Base-by-base conservation (phyloP, 1,140 invertebrate genomes). In the Drosophila obscura region DNA sequence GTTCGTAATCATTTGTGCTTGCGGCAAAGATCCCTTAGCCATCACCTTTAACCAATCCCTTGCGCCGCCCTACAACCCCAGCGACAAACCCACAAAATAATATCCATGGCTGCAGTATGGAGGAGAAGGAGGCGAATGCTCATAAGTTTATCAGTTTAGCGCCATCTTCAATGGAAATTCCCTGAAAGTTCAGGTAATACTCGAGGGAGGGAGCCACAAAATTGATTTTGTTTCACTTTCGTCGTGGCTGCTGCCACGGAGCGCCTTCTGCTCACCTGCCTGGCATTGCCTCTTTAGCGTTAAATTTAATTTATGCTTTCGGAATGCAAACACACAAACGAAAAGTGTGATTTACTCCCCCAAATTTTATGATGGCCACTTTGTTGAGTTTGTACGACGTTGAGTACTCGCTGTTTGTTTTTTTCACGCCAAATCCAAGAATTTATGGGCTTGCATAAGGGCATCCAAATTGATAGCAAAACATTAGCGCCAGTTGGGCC, bases 301-400 rank as follows among this genome's bases (percentile, higher is more conserved):
- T 80, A 85, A 73, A 85, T 83, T 84, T 77, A 85, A 85, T 84
- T 84, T 84, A 84, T 80, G 81, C 73, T 69, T 31, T 61, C 16
- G 55, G 64, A 74, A 72, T 80, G 48, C 61, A 85, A 74, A 63
- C 75, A 74, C 63, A 71, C 56, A 72, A 56, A 52, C 48, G 65
- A 43, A 60, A 84, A 85, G 80, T 84, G 73, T 84, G 81, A 84
- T 84, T 83, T 84, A 62, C 77, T 62, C 49, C 46, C 26, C 57
- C 51, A 46, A 44, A 46, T 68, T 74, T 77, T 85, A 77, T 73
- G 80, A 72, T 58, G 60, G 64, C 68, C 68, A 73, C 68, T 62
- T 68, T 58, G 57, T 51, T 51, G 11, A 13, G 55, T 52, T 35
- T 45, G 15, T 16, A 6, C 48, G 28, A n/a, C 22, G 22, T 24